Evolutionary conservation across 2,797 vertebrate species (phyloP).

Genomic region (Sorex maritimensis): DNA sequence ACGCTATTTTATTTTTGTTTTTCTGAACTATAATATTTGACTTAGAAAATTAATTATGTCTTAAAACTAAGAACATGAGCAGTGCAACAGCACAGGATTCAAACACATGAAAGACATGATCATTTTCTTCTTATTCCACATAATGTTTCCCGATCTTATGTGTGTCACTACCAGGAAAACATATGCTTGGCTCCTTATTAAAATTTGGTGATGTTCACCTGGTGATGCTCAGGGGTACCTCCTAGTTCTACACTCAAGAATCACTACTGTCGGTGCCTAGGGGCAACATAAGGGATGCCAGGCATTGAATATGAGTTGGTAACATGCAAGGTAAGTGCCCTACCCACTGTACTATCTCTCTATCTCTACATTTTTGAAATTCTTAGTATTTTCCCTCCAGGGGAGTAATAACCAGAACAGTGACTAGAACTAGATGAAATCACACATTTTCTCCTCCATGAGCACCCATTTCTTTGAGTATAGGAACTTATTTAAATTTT

Average conservation of each 20-base stretch:
- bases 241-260: no score
- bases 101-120: not conserved
- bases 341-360: no score
- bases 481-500: slow-evolving; percentile 2
- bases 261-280: no score
- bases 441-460: not conserved
- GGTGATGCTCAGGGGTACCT: no score
- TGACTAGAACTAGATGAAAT: not conserved
- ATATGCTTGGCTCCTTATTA: not conserved
- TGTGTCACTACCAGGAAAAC: not conserved
- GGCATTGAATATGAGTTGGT: no score
- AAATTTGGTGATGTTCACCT: no score
- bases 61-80: not conserved
- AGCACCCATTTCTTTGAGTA: not conserved
- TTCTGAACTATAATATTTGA: not conserved
- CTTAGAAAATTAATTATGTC: not conserved
- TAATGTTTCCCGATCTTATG: not conserved
- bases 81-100: not conserved
- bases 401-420: not conserved
- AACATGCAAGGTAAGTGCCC: no score
- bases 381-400: not conserved
- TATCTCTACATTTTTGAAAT: not conserved
- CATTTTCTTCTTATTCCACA: not conserved
- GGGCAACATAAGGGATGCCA: no score
- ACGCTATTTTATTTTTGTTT: slow-evolving; percentile 9